Conservation (phyloP, 2,113 vertebrate species). For the Limnothrissa miodon region DNA sequence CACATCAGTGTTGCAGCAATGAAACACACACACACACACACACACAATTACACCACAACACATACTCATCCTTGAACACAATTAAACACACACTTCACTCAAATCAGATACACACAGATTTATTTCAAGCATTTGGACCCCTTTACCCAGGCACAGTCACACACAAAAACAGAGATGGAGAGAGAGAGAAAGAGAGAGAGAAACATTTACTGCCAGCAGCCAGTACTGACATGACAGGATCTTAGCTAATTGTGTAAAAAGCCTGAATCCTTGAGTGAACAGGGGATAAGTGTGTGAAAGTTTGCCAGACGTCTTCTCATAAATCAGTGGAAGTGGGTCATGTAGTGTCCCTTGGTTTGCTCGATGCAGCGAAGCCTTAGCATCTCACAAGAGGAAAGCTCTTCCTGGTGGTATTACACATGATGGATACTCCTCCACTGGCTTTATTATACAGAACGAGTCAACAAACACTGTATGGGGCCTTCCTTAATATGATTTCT, state of each 20-base stretch:
- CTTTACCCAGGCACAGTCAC: neutral
- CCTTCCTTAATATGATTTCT: neutral
- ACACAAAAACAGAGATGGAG: neutral
- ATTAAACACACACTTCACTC: neutral
- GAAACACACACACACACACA: neutral
- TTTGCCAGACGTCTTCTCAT: conserved; percentile 50
- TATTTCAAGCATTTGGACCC: neutral
- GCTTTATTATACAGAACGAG: neutral
- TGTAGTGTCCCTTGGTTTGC: conserved; percentile 44
- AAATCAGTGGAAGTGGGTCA: conserved; percentile 60
- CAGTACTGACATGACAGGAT: conserved; percentile 39
- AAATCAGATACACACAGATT: neutral
- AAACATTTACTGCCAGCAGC: neutral
- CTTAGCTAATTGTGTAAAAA: conserved; percentile 46
- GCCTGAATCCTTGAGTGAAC: conserved; percentile 44
- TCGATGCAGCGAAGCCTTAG: conserved; percentile 36
- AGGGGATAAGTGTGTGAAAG: conserved; percentile 46
- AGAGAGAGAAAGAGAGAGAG: neutral
- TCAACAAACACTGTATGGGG: neutral
- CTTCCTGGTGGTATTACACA: neutral
- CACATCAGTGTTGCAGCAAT: neutral
- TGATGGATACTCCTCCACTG: neutral
- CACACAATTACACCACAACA: neutral
- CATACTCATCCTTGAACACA: neutral
- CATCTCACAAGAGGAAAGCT: neutral